Conservation (phyloP, 2,888 invertebrate species). For the Spisula solida region DNA sequence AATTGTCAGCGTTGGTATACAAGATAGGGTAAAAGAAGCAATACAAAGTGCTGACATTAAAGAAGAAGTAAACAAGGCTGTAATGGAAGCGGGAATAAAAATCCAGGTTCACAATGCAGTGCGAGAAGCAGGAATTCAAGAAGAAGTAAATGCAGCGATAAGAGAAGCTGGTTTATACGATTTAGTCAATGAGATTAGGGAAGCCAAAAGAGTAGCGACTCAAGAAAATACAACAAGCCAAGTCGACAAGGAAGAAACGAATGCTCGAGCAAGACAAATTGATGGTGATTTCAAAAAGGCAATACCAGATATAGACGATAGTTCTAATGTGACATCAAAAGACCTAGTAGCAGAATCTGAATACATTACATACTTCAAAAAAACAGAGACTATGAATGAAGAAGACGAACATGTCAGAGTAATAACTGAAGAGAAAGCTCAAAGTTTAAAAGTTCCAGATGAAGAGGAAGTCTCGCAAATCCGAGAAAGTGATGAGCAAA, state of each 20-base stretch:
- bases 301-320: not conserved
- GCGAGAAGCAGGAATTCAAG: not conserved
- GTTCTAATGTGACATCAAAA: not conserved
- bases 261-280: not conserved
- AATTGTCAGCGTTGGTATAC: not conserved
- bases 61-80: not conserved
- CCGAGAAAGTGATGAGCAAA: not conserved
- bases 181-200: not conserved
- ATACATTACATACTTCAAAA: not conserved
- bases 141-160: not conserved
- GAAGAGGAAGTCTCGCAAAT: not conserved
- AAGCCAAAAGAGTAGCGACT: not conserved
- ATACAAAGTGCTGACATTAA: not conserved
- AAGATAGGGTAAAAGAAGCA: not conserved
- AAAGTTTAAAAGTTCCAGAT: not conserved
- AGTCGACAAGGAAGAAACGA: not conserved
- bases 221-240: not conserved
- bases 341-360: not conserved
- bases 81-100: not conserved
- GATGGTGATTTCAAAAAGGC: not conserved
- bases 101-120: not conserved
- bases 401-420: not conserved
- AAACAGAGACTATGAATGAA: not conserved
- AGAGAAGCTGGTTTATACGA: constrained; percentile 1
- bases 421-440: not conserved